phyloP scores from a whole-genome alignment of 2,797 vertebrate species.

The Crenuchus spilurus region DNA sequence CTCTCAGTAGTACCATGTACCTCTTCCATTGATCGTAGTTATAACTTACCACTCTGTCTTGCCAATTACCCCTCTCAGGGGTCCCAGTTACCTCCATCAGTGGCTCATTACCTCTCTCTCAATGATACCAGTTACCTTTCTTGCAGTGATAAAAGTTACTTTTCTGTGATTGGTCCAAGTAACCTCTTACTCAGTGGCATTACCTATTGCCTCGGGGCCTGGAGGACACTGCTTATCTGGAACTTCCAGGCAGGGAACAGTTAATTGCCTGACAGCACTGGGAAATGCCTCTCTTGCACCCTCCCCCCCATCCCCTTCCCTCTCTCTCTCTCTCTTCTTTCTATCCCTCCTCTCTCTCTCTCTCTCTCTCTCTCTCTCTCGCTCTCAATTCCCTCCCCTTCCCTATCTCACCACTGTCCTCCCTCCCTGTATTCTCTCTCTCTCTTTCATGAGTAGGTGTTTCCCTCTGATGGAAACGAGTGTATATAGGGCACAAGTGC shows the following conservation, averaged over 20 bases:
- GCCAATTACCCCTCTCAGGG: background rate
- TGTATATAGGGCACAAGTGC: slow-evolving; percentile 79
- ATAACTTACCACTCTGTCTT: background rate
- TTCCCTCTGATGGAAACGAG: slow-evolving; percentile 76
- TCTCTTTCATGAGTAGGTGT: slow-evolving; percentile 76
- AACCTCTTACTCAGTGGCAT: slow-evolving; percentile 9
- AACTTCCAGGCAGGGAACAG: slow-evolving; percentile 70
- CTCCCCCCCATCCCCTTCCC: slow-evolving; percentile 52
- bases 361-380: slow-evolving; percentile 33
- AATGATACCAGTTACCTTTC: background rate
- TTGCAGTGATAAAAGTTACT: too few relatives aligned
- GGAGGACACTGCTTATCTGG: slow-evolving; percentile 71
- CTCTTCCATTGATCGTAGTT: background rate
- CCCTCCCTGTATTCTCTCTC: slow-evolving; percentile 50
- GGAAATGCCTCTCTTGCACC: slow-evolving; percentile 74
- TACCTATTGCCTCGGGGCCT: slow-evolving; percentile 60
- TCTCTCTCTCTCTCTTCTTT: slow-evolving; percentile 50
- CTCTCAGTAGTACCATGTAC: background rate
- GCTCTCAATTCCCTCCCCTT: slow-evolving; percentile 35
- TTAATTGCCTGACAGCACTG: slow-evolving; percentile 79
- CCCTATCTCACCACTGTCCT: slow-evolving; percentile 33
- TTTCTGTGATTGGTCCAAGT: background rate
- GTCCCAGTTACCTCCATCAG: background rate
- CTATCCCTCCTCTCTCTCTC: slow-evolving; percentile 47
- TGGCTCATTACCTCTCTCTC: too few relatives aligned